phyloP scores from a whole-genome alignment of 2,797 vertebrate genomes.

The Helicolenus hilgendorfi region DNA sequence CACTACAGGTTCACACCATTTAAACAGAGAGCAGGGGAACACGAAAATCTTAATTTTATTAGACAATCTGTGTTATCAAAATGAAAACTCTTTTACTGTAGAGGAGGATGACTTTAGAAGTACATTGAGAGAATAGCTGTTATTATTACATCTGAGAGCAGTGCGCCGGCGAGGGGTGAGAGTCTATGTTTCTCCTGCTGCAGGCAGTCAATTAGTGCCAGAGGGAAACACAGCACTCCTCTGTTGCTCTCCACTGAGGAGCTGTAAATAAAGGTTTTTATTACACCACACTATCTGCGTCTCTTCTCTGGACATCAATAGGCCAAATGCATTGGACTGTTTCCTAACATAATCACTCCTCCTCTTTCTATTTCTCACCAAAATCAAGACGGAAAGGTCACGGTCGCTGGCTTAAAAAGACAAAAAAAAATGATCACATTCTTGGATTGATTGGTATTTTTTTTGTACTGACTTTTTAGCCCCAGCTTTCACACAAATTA shows the following conservation, averaged over 20 bases:
- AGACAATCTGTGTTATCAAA: constrained; percentile 58
- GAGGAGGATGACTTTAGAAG: constrained; percentile 62
- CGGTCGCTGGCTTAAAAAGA: constrained; percentile 48
- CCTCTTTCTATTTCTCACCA: constrained; percentile 84
- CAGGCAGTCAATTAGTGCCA: constrained; percentile 89
- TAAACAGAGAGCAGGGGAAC: constrained; percentile 28
- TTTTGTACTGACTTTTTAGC: not conserved
- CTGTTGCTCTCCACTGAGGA: constrained; percentile 85
- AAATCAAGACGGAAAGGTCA: constrained; percentile 76
- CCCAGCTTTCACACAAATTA: constrained; percentile 20
- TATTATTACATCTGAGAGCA: constrained; percentile 84
- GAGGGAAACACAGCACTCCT: constrained; percentile 85
- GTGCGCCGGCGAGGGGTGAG: constrained; percentile 67
- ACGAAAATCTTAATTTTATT: constrained; percentile 65
- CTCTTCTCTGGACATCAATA: constrained; percentile 88
- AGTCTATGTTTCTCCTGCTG: constrained; percentile 85
- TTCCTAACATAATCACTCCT: constrained; percentile 88
- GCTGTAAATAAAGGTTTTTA: constrained; percentile 92
- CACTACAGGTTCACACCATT: constrained; percentile 39
- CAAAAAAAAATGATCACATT: not conserved
- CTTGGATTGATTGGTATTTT: constrained; percentile 11
- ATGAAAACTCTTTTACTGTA: constrained; percentile 58
- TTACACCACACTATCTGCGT: constrained; percentile 86
- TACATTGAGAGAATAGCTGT: constrained; percentile 64
- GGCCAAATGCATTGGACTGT: constrained; percentile 85